phyloP scores from a whole-genome alignment of 1,140 invertebrate species.

The Diabrotica virgifera region DNA sequence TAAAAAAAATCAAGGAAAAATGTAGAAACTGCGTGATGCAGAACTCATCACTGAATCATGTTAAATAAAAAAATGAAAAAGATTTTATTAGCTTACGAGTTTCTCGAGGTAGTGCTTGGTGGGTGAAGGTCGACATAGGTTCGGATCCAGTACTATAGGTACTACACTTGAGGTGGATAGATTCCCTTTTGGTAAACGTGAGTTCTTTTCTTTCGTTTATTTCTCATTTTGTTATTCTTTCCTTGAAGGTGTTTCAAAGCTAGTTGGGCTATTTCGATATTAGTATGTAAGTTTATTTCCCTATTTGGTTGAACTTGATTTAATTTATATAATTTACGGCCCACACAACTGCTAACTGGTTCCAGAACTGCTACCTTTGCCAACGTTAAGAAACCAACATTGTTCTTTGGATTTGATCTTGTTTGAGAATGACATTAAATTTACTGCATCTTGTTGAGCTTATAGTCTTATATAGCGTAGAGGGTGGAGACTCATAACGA shows the following conservation, averaged over 20 bases:
- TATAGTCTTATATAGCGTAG: conserved; percentile 94
- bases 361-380: conserved; percentile 93
- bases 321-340: conserved; percentile 90
- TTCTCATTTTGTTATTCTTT: conserved; percentile 99
- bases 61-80: no score
- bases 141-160: no score
- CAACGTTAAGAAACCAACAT: conserved; percentile 94
- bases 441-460: conserved; percentile 98
- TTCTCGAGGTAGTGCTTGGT: no score
- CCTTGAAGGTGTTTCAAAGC: conserved; percentile 98
- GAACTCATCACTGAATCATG: no score
- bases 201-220: no score
- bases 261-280: conserved; percentile 93
- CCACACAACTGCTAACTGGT: conserved; percentile 94
- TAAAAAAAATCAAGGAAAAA: no score
- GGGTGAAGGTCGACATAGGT: no score
- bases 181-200: no score
- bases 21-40: no score
- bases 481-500: no score
- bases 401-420: conserved; percentile 97
- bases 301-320: conserved; percentile 93
- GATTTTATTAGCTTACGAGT: no score
- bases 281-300: conserved; percentile 85
- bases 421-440: conserved; percentile 95
- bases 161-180: no score